Base-by-base conservation (phyloP, 2,113 vertebrate species). In the Tenebrosternarchus preto region DNA sequence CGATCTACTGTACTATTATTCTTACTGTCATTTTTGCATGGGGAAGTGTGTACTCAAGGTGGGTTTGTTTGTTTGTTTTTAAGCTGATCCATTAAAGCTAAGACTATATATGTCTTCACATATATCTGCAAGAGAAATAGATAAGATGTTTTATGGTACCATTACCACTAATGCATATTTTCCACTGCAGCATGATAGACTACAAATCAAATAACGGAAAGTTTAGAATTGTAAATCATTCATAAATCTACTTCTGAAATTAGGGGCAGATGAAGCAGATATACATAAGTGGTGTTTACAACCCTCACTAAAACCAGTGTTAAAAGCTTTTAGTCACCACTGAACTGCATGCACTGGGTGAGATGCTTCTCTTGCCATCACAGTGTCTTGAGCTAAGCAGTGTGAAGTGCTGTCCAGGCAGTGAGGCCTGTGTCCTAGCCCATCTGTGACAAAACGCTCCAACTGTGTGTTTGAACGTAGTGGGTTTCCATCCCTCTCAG, bases 351-450 rank as follows among this genome's bases (percentile, higher is more conserved):
- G 50, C n/a, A 70, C 46, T 69, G 64, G 56, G 20, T 80, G 71
- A 80, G 64, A 20, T 46, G 46, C 36, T 55, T 36, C 56, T 83
- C 66, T 33, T 12, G 12, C 72, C 46, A 76, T 75, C 70, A 64
- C 69, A 68, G 50, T 27, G 55, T 80, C 59, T 76, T 74, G 56
- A 79, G 43, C 82, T 39, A 79, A 79, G 75, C 36, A 79, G 71
- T 60, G 66, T 78, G 24, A 78, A 57, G 53, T 59, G 64, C n/a
- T 69, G 24, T 78, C 66, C 67, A 60, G 24, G 22, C 66, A 46
- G 55, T 70, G 76, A 60, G 29, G 56, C 66, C 33, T 70, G 66
- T 53, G 11, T 57, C 29, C 24, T 60, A 29, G 36, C 20, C 33
- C 77, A 24, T 69, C n/a, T 68, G 39, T 46, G 25, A 24, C 50